Evolutionary conservation across 2,797 vertebrate genomes (phyloP).

Genomic region (Ciconia nigra): DNA sequence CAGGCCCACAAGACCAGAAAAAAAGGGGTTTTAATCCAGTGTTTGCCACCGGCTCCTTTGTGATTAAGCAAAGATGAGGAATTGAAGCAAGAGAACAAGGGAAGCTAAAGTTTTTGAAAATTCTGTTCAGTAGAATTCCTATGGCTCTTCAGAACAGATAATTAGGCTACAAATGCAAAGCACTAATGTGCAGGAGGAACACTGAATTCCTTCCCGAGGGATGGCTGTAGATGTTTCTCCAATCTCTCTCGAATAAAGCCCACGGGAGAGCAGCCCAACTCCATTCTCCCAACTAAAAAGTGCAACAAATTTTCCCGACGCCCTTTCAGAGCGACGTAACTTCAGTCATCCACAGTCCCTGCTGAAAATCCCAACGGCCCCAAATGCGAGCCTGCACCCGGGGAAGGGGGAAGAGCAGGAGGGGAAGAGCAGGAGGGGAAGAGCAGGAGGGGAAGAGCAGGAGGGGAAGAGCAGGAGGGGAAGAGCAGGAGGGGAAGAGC

Average conservation of each 20-base stretch:
- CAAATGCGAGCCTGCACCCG: rapidly evolving
- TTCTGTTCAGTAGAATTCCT: rapidly evolving
- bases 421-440: not conserved
- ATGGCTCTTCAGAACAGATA: not conserved
- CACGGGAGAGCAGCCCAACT: not conserved
- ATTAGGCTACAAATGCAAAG: not conserved
- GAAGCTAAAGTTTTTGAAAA: not conserved
- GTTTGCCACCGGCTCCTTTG: not conserved
- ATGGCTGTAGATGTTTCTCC: not conserved
- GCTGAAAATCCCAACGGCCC: rapidly evolving
- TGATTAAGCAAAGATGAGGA: not conserved
- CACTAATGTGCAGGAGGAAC: not conserved
- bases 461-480: not conserved
- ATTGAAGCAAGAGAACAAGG: not conserved
- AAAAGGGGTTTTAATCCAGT: not conserved
- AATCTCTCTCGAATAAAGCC: not conserved
- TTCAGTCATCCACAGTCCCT: not conserved
- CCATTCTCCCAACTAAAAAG: not conserved
- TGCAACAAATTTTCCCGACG: conserved; percentile 5
- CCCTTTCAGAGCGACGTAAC: conserved; percentile 10
- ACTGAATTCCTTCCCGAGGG: not conserved
- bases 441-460: rapidly evolving
- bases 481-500: no score
- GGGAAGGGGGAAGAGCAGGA: no score
- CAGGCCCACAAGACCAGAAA: not conserved